Evolutionary conservation across 1,140 invertebrate species (phyloP).

Genomic region (Drosophila teissieri): DNA sequence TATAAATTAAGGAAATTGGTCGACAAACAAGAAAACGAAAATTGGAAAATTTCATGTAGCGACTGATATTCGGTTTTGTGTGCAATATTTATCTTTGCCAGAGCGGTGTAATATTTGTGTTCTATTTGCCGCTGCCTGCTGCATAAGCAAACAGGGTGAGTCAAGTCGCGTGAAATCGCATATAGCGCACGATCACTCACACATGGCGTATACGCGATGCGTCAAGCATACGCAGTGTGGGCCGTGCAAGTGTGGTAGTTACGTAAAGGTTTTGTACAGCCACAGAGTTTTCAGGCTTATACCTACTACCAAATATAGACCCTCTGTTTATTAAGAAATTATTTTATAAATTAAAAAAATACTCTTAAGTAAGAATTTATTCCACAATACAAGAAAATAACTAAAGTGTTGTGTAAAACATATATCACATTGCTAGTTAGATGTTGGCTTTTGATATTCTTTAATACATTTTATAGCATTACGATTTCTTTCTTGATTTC

Average conservation of each 20-base stretch:
- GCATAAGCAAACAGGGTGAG: slow-evolving; percentile 79
- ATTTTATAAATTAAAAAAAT: too few relatives aligned
- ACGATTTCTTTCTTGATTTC: background rate
- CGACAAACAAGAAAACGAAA: background rate
- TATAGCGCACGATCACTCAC: slow-evolving; percentile 5
- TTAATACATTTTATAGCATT: background rate
- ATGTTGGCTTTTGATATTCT: too few relatives aligned
- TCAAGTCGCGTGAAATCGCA: slow-evolving; percentile 35
- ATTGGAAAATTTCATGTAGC: slow-evolving; percentile 1
- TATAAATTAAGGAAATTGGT: slow-evolving; percentile 4
- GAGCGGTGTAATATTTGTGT: slow-evolving; percentile 38
- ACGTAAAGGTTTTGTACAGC: slow-evolving; percentile 16
- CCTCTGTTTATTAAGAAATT: too few relatives aligned
- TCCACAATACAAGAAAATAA: too few relatives aligned
- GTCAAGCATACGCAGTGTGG: slow-evolving; percentile 52
- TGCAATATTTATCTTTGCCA: slow-evolving; percentile 40
- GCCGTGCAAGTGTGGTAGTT: slow-evolving; percentile 10
- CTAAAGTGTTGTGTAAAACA: too few relatives aligned
- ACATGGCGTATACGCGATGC: slow-evolving; percentile 55
- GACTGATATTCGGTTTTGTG: slow-evolving; percentile 14
- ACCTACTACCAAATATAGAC: too few relatives aligned
- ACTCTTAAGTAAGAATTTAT: too few relatives aligned
- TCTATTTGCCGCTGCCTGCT: slow-evolving; percentile 67
- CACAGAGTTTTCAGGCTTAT: too few relatives aligned
- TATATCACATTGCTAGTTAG: too few relatives aligned